A percentile compares a stretch with the other conserved stretches of the same genome.
Evolutionary conservation across 1,140 invertebrate species (phyloP).

Genomic region (Macrosteles quadrilineatus): DNA sequence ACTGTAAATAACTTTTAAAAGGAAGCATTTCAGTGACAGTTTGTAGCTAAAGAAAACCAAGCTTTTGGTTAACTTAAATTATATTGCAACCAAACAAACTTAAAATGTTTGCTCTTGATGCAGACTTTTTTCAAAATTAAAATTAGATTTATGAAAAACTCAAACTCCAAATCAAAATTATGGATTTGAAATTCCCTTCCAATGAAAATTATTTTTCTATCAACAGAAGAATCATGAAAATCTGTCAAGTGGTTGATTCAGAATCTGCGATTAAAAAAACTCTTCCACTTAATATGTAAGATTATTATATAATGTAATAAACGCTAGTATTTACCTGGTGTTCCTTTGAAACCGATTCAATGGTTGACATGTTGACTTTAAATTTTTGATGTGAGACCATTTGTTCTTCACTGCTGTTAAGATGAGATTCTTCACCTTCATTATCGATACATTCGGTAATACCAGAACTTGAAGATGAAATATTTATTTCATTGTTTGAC

Average conservation of each 20-base stretch:
- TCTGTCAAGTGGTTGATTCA: neutral
- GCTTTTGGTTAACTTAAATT: too few species aligned
- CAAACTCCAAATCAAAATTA: neutral
- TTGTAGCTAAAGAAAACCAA: too few species aligned
- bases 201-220: neutral
- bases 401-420: too few species aligned
- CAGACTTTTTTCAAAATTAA: too few species aligned
- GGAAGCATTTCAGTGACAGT: too few species aligned
- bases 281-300: neutral
- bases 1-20: too few species aligned
- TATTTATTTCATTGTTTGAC: neutral
- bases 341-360: slow-evolving; percentile 10
- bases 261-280: neutral
- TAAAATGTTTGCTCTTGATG: too few species aligned
- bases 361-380: slow-evolving; percentile 8
- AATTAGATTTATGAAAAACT: too few species aligned
- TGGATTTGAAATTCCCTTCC: neutral
- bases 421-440: neutral
- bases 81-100: too few species aligned
- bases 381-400: neutral
- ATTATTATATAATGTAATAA: neutral
- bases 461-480: neutral
- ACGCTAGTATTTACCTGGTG: neutral
- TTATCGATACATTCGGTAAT: neutral
- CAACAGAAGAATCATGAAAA: neutral